These are phyloP conservation scores for Drosophila sucinea DNA, from an alignment of 1,140 invertebrate species.

Conservation along the genomic window DNA sequence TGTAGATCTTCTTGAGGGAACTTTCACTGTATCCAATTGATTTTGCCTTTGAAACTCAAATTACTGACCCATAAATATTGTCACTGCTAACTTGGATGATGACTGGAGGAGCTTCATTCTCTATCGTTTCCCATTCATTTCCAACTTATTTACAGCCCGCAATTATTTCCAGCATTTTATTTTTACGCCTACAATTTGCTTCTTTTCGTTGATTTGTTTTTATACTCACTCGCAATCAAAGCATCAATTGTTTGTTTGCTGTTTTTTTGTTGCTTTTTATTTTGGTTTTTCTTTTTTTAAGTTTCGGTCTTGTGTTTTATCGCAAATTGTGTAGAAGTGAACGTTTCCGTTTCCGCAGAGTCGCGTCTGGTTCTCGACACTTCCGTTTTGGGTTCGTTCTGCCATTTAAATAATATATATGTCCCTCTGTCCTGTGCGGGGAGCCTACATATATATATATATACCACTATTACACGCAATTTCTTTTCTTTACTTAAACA, in stretches of 20 bases:
- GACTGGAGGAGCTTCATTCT: not conserved
- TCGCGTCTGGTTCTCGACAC: constrained; percentile 20
- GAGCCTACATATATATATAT: not conserved
- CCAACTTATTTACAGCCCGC: constrained; percentile 59
- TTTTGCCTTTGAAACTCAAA: not conserved
- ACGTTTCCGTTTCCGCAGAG: constrained; percentile 69
- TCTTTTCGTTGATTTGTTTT: constrained; percentile 69
- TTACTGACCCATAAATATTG: constrained; percentile 1
- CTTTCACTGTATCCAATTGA: not conserved
- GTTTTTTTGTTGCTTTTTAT: not conserved
- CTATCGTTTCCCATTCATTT: constrained; percentile 24
- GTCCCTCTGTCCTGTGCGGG: constrained; percentile 13
- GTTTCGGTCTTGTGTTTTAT: constrained; percentile 62
- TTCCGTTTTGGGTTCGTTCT: not conserved
- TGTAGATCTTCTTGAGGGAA: too few relatives aligned
- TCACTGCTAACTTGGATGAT: not conserved
- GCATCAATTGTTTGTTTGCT: constrained; percentile 60
- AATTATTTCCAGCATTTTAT: constrained; percentile 76
- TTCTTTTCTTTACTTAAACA: constrained; percentile 56
- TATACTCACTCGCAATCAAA: constrained; percentile 54
- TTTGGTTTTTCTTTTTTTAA: constrained; percentile 14
- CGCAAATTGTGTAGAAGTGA: constrained; percentile 57
- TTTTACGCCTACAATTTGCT: constrained; percentile 51
- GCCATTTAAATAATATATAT: constrained; percentile 57
- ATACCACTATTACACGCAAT: constrained; percentile 39